Evolutionary conservation across 2,113 vertebrate genomes (phyloP).

Genomic region (Micronycteris hirsuta): DNA sequence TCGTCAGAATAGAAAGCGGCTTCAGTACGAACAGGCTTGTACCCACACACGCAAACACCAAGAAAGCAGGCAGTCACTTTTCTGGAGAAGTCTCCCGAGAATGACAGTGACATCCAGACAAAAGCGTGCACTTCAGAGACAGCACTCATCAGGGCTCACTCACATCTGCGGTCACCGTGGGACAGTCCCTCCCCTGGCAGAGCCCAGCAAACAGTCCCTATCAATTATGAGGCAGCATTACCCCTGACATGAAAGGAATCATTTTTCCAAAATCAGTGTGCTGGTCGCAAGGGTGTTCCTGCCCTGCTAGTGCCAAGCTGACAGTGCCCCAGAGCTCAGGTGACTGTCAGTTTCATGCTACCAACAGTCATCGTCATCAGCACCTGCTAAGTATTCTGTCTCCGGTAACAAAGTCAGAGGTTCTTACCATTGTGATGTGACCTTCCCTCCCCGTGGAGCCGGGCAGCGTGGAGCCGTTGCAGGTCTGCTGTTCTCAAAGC

Average conservation of each 20-base stretch:
- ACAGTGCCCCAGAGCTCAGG: slow-evolving; percentile 33
- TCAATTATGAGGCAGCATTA: slow-evolving; percentile 33
- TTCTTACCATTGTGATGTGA: slow-evolving; percentile 81
- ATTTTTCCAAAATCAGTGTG: slow-evolving; percentile 42
- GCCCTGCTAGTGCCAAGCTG: slow-evolving; percentile 32
- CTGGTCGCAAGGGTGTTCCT: slow-evolving; percentile 60
- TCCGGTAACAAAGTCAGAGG: slow-evolving; percentile 65
- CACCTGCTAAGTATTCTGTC: slow-evolving; percentile 23
- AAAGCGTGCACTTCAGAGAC: not conserved
- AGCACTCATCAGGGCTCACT: not conserved
- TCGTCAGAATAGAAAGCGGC: not conserved
- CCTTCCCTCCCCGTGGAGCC: slow-evolving; percentile 62
- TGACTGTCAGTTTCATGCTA: not conserved
- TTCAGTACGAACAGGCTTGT: not conserved
- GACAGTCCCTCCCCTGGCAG: slow-evolving; percentile 5
- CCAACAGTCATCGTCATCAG: slow-evolving; percentile 51
- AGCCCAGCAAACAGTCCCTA: not conserved
- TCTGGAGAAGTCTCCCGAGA: not conserved
- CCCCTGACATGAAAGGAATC: slow-evolving; percentile 55
- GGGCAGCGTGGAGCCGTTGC: slow-evolving; percentile 75
- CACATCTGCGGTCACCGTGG: not conserved
- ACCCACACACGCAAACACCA: not conserved
- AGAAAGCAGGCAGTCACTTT: not conserved
- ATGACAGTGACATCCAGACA: not conserved
- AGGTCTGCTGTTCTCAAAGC: slow-evolving; percentile 68